Conservation (phyloP, 2,888 invertebrate species). For the Polyploca ridens region DNA sequence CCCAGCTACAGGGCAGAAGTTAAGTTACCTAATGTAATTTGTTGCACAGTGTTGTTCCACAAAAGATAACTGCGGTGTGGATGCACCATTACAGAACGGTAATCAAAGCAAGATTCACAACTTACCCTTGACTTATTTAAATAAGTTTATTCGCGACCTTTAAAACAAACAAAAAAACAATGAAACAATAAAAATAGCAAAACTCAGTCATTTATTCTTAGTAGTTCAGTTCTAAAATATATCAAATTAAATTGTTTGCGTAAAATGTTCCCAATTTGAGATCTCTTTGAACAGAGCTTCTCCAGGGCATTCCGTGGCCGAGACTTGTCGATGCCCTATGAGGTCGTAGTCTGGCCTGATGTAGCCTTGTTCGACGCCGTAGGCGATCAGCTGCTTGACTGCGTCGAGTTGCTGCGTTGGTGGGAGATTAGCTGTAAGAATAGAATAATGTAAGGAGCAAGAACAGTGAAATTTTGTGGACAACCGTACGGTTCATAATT, state of each 20-base stretch:
- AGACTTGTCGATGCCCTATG: conserved; percentile 83
- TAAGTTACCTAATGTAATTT: too few species aligned
- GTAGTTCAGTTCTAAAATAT: not conserved
- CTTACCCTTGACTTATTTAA: too few species aligned
- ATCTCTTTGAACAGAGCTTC: conserved; percentile 86
- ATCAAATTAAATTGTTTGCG: conserved; percentile 13
- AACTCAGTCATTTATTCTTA: conserved; percentile 3
- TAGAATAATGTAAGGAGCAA: conserved; percentile 7
- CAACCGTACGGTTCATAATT: too few species aligned
- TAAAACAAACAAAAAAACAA: not conserved
- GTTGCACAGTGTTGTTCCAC: too few species aligned
- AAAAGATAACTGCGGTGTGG: too few species aligned
- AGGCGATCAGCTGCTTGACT: conserved; percentile 82
- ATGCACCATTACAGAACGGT: too few species aligned
- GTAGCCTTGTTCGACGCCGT: conserved; percentile 84
- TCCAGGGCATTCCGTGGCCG: conserved; percentile 88
- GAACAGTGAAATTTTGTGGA: not conserved
- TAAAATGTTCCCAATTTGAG: conserved; percentile 81
- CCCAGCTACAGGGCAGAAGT: too few species aligned
- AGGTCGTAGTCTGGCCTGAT: conserved; percentile 84
- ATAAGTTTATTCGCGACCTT: too few species aligned
- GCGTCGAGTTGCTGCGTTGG: conserved; percentile 81
- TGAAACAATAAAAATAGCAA: not conserved
- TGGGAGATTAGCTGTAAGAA: conserved; percentile 82
- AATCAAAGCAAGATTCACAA: too few species aligned